Percentiles rank a stretch among this genome's conserved stretches.
phyloP scores from a whole-genome alignment of 2,797 vertebrate genomes.

The Squalus acanthias region DNA sequence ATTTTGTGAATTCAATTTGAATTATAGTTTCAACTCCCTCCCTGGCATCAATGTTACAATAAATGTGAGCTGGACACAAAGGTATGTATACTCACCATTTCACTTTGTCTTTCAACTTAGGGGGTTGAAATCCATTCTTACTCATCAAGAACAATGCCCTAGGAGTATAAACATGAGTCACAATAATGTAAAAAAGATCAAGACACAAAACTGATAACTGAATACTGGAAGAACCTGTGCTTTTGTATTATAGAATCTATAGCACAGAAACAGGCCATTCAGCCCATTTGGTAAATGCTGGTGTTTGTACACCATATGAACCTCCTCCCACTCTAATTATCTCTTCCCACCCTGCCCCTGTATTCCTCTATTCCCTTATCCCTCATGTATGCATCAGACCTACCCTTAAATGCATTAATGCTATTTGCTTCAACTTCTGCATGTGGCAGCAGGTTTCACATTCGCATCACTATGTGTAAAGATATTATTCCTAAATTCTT shows the following conservation, averaged over 20 bases:
- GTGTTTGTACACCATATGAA: not conserved
- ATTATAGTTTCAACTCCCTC: not conserved
- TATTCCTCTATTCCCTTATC: not conserved
- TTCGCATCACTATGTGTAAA: not conserved
- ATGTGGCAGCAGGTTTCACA: not conserved
- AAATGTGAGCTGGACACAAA: not conserved
- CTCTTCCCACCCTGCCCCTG: not conserved
- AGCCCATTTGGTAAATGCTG: not conserved
- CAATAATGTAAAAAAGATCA: slow-evolving; percentile 10
- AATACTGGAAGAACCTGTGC: not conserved
- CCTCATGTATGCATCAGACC: not conserved
- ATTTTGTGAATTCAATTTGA: not conserved
- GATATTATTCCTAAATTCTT: not conserved
- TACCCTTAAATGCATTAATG: not conserved
- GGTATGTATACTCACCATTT: slow-evolving; percentile 77
- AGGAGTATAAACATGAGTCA: slow-evolving; percentile 44
- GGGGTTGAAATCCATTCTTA: slow-evolving; percentile 93
- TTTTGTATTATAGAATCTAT: not conserved
- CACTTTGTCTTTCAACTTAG: slow-evolving; percentile 93
- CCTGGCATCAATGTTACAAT: not conserved
- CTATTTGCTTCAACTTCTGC: not conserved
- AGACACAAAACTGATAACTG: slow-evolving; percentile 36
- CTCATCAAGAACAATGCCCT: slow-evolving; percentile 98
- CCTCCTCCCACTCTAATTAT: not conserved
- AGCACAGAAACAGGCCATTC: not conserved